Evolutionary conservation across 64 coral and sea anemone genomes (phyloP), one percentile per base, ranked within the genome.

Genomic region (Pocillopora damicornis): DNA sequence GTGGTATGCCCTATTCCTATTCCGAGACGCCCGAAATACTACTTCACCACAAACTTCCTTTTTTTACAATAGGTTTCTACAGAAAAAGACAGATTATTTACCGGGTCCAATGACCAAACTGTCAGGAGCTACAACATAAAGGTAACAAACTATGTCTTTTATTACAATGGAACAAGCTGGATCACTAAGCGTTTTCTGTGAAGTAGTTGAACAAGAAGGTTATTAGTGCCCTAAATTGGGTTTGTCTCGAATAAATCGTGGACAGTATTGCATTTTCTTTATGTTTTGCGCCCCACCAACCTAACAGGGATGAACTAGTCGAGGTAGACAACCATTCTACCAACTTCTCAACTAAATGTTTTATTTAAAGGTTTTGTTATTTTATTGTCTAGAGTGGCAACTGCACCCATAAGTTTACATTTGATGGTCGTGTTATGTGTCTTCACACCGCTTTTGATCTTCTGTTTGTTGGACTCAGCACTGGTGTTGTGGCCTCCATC

Each of bases 341-440:
- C 61, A 63, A 17, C 10, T 75, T 56, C 13, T 12, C 13, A 60
- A 57, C 58, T 59, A 2, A 51, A 7, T 51, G 42, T 51, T 51
- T 2, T 51, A 51, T 51, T 51, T 51, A 7, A 51, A 37, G 42
- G 8, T 51, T 18, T 75, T 60, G 12, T 76, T 17, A 60, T 30
- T 88, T 61, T 80, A 60, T 30, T 88, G 51, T 80, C n/a, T 45
- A 99, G 97, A 92, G 73, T 75, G 93, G 88, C 59, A 30, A 42
- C 15, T 99, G 97, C 38, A 88, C 93, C 7, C 90, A 99, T 58
- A 99, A 85, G 63, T 99, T 99, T 37, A 95, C 90, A 7, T 95
- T 95, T 77, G 83, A 95, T 81, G 97, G 97, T 1, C 93, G 97
- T 17, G 97, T 95, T 36, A 99, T 99, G 97, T 95, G 97, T 91